Percentiles rank a stretch among this genome's conserved stretches.
Conservation (phyloP, 2,113 vertebrate species). For the Erythrolamprus reginae region DNA sequence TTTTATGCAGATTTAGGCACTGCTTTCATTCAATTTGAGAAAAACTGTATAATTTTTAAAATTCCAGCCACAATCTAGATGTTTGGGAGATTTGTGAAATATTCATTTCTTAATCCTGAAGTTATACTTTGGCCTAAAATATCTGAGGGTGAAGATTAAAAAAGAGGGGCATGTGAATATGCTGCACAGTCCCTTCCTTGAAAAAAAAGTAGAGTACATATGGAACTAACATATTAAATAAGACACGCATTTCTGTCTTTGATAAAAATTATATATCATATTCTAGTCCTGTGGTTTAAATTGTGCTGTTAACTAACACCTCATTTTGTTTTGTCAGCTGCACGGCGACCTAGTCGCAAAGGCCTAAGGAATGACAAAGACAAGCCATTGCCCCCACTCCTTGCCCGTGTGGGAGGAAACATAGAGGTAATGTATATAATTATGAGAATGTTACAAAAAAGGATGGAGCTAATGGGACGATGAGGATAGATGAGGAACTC, state of each 20-base stretch:
- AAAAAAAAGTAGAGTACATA: background rate
- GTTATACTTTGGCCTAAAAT: background rate
- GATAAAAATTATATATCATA: background rate
- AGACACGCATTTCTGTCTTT: background rate
- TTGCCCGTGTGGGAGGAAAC: slow-evolving; percentile 96
- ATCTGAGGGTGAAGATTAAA: background rate
- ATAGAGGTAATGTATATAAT: slow-evolving; percentile 78
- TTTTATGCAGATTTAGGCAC: slow-evolving; percentile 18
- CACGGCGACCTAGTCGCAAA: slow-evolving; percentile 90
- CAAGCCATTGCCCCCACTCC: slow-evolving; percentile 91
- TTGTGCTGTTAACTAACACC: slow-evolving; percentile 10
- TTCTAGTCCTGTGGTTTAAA: fast-evolving
- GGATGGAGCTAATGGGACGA: background rate
- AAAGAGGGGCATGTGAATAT: too few relatives aligned
- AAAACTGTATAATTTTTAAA: too few relatives aligned
- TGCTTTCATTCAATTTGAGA: background rate
- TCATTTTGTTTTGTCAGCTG: slow-evolving; percentile 66
- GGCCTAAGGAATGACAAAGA: slow-evolving; percentile 95
- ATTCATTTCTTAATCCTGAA: background rate
- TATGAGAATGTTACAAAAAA: background rate
- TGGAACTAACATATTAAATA: background rate
- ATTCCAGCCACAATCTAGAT: background rate
- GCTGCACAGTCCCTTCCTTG: background rate
- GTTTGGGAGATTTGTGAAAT: background rate
- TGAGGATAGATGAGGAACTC: too few relatives aligned